These are phyloP conservation scores for Kryptolebias ocellatus DNA, from an alignment of 2,797 vertebrate genomes.

Conservation along the genomic window DNA sequence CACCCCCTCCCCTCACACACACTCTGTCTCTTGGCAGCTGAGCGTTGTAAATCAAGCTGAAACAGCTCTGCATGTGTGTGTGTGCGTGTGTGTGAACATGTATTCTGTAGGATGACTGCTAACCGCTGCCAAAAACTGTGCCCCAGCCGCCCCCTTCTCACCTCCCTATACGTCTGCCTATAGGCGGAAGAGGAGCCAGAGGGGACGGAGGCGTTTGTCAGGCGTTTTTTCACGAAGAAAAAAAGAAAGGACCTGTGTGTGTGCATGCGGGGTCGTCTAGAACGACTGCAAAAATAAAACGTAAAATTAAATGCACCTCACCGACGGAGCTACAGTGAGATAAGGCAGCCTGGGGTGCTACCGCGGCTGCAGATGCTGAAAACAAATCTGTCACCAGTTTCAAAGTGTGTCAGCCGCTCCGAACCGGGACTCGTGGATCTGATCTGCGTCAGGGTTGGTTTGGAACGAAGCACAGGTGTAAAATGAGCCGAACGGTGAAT, in stretches of 20 bases:
- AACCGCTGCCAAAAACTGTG: conserved; percentile 87
- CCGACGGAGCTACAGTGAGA: no score
- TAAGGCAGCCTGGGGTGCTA: no score
- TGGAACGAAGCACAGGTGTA: no score
- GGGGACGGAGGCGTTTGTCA: conserved; percentile 40
- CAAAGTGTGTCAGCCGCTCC: no score
- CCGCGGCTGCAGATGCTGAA: no score
- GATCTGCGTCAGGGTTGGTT: no score
- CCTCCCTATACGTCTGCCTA: conserved; percentile 73
- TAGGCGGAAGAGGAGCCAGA: conserved; percentile 72
- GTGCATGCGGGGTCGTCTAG: not conserved
- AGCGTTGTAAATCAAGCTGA: conserved; percentile 83
- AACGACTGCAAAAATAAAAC: conserved; percentile 10
- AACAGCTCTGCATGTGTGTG: conserved; percentile 55
- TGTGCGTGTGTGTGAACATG: not conserved
- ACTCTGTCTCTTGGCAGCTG: conserved; percentile 64
- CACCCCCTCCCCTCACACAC: not conserved
- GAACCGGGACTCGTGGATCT: no score
- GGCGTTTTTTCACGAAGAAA: conserved; percentile 21
- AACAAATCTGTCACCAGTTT: no score
- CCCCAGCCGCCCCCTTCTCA: conserved; percentile 66
- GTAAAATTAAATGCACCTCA: not conserved
- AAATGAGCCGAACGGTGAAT: no score
- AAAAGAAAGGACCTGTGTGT: not conserved
- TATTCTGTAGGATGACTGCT: conserved; percentile 60